Evolutionary conservation across 2,113 vertebrate genomes (phyloP).

Genomic region (Sciurus niger): DNA sequence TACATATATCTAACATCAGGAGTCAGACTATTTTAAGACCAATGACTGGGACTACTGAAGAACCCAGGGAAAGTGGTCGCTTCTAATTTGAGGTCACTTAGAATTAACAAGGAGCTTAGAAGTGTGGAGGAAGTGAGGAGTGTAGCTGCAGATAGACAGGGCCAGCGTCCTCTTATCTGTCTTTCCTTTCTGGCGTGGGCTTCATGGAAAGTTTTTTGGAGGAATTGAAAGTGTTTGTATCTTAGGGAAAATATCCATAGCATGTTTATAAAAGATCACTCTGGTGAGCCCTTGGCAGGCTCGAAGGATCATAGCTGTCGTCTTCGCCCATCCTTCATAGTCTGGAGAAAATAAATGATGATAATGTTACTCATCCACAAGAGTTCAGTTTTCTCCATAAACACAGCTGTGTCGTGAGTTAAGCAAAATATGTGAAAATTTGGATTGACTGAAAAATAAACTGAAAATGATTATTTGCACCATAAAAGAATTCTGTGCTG

Average conservation of each 20-base stretch:
- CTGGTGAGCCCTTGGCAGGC: conserved; percentile 85
- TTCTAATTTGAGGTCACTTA: conserved; percentile 11
- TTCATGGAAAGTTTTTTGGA: conserved; percentile 60
- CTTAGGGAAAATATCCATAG: conserved; percentile 87
- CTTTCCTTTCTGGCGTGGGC: conserved; percentile 45
- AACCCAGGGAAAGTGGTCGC: not conserved
- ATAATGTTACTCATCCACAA: conserved; percentile 69
- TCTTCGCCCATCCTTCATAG: conserved; percentile 90
- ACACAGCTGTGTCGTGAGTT: conserved; percentile 79
- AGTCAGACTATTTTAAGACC: conserved; percentile 32
- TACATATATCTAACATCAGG: not conserved
- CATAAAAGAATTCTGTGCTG: conserved; percentile 57
- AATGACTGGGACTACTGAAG: not conserved
- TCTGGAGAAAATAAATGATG: conserved; percentile 84
- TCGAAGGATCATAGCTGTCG: conserved; percentile 88
- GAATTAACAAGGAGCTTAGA: not conserved
- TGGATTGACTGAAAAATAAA: conserved; percentile 80
- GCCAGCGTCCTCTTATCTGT: conserved; percentile 18
- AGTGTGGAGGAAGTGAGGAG: not conserved
- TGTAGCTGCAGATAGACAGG: not conserved
- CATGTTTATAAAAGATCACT: conserved; percentile 86
- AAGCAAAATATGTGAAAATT: conserved; percentile 79
- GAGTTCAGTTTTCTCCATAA: conserved; percentile 82
- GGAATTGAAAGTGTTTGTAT: conserved; percentile 82
- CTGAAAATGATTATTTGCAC: conserved; percentile 75